These are phyloP conservation scores for Sarcophaga carnaria DNA, from an alignment of 2,888 invertebrate species.

Conservation along the genomic window DNA sequence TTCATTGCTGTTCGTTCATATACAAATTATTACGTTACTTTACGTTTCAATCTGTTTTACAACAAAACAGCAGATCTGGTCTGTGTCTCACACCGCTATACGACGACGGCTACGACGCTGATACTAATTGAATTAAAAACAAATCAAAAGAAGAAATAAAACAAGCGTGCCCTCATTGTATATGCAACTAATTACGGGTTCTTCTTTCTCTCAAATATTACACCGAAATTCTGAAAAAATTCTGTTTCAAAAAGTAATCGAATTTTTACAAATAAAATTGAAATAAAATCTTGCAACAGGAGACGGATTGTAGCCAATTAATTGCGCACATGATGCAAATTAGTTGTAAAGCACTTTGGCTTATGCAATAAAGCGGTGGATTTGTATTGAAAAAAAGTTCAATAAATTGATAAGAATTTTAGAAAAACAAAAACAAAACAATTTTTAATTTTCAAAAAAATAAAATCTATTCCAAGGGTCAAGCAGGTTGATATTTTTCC, in stretches of 20 bases:
- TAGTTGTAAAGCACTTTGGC: neutral
- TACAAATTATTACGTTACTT: conserved; percentile 60
- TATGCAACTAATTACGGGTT: neutral
- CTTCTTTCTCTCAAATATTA: neutral
- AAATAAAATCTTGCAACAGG: too few species aligned
- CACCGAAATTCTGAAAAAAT: neutral
- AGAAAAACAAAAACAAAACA: too few species aligned
- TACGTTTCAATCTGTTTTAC: conserved; percentile 13
- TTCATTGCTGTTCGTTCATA: conserved; percentile 43
- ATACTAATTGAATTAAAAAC: conserved; percentile 64
- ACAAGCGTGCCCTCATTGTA: neutral
- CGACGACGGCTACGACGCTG: neutral
- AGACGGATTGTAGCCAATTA: too few species aligned
- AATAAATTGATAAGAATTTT: too few species aligned
- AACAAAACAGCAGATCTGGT: conserved; percentile 10
- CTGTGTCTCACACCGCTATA: conserved; percentile 35
- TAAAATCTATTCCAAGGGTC: too few species aligned
- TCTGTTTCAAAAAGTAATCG: too few species aligned
- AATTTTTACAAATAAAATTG: too few species aligned
- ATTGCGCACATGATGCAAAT: neutral
- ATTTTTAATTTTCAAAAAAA: too few species aligned
- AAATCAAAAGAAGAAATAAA: conserved; percentile 18
- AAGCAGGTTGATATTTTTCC: too few species aligned
- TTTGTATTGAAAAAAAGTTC: too few species aligned
- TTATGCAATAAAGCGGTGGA: too few species aligned